Evolutionary conservation across 64 coral and sea anemone species (phyloP), one percentile per base, ranked within the genome.

Genomic region (Platygyra sinensis): DNA sequence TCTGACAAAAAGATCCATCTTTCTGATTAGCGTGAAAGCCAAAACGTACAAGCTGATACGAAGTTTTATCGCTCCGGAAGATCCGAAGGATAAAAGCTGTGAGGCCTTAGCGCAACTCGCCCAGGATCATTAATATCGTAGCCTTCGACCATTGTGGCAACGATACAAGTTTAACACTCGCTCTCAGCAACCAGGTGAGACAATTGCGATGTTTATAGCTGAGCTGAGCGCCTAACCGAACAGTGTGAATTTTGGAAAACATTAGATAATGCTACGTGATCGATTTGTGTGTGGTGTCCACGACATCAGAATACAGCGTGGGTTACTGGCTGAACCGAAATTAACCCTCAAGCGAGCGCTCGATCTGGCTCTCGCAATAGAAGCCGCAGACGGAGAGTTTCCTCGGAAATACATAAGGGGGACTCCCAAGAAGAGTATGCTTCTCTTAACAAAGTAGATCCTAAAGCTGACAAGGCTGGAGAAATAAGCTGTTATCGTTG

Each of bases 321-420:
- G 85, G 2, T 87, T 50, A 73, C 46, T 87, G 20, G 86, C 86
- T 3, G 86, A 87, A 73, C 86, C 86, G 15, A 75, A 75, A 74
- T 73, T 87, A 73, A 87, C 63, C 27, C 49, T 87, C 2, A 89
- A 78, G 74, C 87, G 74, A 33, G 87, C 87, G 2, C 46, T 87
- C 51, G 86, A 88, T 52, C 72, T 88, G 25, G 86, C 52, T 36
- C 30, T 76, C n/a, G 72, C 86, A 60, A 76, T 88, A 76, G 86
- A 88, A 16, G 73, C 86, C 36, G 64, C 85, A 15, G 85, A 87
- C 19, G 74, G 74, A 49, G 85, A 74, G n/a, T n/a, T 72, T 39
- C 85, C n/a, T n/a, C n/a, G n/a, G n/a, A n/a, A n/a, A n/a, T n/a
- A 17, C 52, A 89, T 30, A 89, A 89, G 22, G 12, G 14, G 2